phyloP scores from a whole-genome alignment of 1,140 invertebrate species.

The Schlechtendalia chinensis region DNA sequence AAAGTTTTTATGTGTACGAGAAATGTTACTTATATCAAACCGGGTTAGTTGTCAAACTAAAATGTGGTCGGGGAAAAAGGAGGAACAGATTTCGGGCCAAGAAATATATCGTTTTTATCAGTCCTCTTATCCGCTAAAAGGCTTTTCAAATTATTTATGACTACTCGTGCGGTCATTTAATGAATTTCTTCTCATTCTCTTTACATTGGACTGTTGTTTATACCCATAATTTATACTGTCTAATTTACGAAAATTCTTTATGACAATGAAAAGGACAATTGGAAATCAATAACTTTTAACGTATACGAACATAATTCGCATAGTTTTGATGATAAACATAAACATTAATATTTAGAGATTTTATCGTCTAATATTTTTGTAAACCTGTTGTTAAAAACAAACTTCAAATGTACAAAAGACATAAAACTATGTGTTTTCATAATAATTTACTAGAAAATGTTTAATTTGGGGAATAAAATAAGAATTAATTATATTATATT shows the following conservation, averaged over 20 bases:
- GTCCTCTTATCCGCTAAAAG: constrained; percentile 6
- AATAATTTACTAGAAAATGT: too few species aligned
- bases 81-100: constrained; percentile 13
- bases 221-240: constrained; percentile 7
- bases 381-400: too few species aligned
- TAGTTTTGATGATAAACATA: neutral
- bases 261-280: neutral
- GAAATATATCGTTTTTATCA: constrained; percentile 47
- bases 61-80: constrained; percentile 13
- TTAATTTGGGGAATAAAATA: too few species aligned
- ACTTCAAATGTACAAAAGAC: too few species aligned
- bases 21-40: constrained; percentile 46
- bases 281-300: neutral
- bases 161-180: constrained; percentile 39
- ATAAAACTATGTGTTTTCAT: too few species aligned
- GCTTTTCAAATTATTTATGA: constrained; percentile 50
- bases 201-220: neutral
- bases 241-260: constrained; percentile 19
- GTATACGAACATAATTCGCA: neutral
- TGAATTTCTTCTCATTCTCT: constrained; percentile 46
- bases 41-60: constrained; percentile 34
- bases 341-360: neutral
- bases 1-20: constrained; percentile 46
- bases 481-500: too few species aligned
- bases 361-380: neutral